These are phyloP conservation scores for Sapayoa aenigma DNA, from an alignment of 2,113 vertebrate species.

Conservation along the genomic window DNA sequence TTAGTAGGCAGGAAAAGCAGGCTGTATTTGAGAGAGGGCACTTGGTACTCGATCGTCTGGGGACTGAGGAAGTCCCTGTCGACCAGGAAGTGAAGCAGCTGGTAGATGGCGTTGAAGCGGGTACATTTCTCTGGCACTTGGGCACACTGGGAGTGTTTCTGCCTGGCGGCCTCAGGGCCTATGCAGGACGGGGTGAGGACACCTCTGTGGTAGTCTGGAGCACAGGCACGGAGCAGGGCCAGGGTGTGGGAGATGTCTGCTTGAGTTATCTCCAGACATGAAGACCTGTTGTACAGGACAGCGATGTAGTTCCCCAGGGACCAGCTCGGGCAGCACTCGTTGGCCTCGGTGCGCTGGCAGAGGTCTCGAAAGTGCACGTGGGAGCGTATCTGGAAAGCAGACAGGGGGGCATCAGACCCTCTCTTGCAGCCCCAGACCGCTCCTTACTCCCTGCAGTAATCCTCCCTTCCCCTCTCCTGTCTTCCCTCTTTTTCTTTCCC, in stretches of 20 bases:
- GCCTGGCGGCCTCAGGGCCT: conserved; percentile 70
- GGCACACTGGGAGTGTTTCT: conserved; percentile 80
- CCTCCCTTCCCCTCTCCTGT: background rate
- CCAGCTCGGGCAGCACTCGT: conserved; percentile 95
- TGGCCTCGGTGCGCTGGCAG: conserved; percentile 81
- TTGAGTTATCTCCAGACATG: conserved; percentile 87
- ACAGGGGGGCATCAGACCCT: background rate
- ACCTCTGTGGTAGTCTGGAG: conserved; percentile 87
- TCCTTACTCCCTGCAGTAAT: background rate
- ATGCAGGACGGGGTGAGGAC: conserved; percentile 82
- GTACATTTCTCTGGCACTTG: conserved; percentile 90
- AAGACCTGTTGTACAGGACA: conserved; percentile 88
- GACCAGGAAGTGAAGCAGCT: conserved; percentile 91
- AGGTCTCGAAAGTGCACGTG: conserved; percentile 86
- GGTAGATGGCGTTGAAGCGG: conserved; percentile 82
- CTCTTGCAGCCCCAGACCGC: background rate
- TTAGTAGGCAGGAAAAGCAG: conserved; percentile 87
- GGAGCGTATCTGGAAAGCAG: conserved; percentile 86
- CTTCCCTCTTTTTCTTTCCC: no score
- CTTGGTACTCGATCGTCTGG: conserved; percentile 92
- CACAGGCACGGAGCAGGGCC: conserved; percentile 87
- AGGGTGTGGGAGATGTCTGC: conserved; percentile 87
- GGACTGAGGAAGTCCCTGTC: conserved; percentile 95
- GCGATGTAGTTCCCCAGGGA: conserved; percentile 95
- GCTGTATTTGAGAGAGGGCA: conserved; percentile 95